Evolutionary conservation across 2,888 invertebrate species (phyloP).

Genomic region (Nemotelus nigrinus): DNA sequence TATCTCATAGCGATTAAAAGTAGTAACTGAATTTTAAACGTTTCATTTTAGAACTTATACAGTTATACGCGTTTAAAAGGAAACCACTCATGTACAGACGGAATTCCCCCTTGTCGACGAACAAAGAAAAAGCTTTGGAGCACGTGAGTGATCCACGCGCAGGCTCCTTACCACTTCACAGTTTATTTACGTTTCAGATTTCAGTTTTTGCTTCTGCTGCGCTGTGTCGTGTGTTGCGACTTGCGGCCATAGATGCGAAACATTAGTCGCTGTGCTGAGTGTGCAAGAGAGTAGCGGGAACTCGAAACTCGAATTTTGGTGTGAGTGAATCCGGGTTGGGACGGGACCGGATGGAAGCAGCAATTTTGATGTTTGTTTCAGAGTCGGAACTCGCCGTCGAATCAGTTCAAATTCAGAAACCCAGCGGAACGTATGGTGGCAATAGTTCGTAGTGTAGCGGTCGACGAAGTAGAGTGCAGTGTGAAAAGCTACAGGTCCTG

Average conservation of each 20-base stretch:
- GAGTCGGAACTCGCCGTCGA: constrained; percentile 10
- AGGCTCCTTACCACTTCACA: not conserved
- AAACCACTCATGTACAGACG: too few relatives aligned
- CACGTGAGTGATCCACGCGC: constrained; percentile 40
- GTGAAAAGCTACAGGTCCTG: not conserved
- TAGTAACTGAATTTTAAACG: too few relatives aligned
- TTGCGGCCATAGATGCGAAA: not conserved
- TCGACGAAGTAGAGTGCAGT: not conserved
- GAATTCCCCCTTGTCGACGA: not conserved
- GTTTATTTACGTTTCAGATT: constrained; percentile 43
- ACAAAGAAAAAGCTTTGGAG: not conserved
- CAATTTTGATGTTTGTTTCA: not conserved
- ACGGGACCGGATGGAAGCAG: constrained; percentile 20
- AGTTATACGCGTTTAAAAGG: too few relatives aligned
- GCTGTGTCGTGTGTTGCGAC: not conserved
- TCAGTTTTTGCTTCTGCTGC: constrained; percentile 3
- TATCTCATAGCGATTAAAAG: too few relatives aligned
- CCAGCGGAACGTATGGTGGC: not conserved
- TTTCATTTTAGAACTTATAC: not conserved
- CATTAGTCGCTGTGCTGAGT: not conserved
- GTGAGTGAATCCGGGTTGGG: not conserved
- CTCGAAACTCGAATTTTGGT: not conserved
- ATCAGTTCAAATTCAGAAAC: constrained; percentile 23
- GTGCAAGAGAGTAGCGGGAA: constrained; percentile 27
- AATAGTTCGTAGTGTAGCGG: not conserved